Evolutionary conservation across 35 echinoderm and acorn worm genomes (phyloP).

Genomic region (Heliocidaris erythrogramma): DNA sequence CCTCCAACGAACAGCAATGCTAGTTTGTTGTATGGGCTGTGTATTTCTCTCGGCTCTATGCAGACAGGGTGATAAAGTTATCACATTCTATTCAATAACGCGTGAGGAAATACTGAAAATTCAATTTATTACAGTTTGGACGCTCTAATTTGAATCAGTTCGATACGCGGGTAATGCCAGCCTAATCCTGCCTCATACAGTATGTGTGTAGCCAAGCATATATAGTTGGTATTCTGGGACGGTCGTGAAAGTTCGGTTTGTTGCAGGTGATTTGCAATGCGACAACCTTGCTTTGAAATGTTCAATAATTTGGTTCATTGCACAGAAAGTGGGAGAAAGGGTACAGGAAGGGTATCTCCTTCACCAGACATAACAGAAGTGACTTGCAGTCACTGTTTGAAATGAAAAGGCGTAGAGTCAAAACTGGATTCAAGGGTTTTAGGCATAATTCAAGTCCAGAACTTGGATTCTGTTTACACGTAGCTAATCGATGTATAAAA

Average conservation of each 20-base stretch:
- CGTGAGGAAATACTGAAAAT: constrained; percentile 16
- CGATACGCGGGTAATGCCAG: not conserved
- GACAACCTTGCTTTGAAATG: no score
- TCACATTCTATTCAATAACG: not conserved
- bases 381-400: no score
- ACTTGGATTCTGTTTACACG: no score
- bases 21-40: not conserved
- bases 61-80: not conserved
- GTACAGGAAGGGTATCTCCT: no score
- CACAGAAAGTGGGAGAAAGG: no score
- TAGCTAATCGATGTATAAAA: no score
- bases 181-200: not conserved
- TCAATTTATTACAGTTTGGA: constrained; percentile 14
- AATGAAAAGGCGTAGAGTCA: no score
- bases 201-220: not conserved
- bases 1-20: not conserved
- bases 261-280: no score
- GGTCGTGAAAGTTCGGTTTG: not conserved
- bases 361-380: no score
- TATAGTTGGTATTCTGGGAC: not conserved
- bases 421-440: no score
- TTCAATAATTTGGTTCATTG: no score
- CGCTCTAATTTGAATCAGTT: not conserved
- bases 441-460: no score
- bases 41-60: not conserved